A percentile compares a stretch with the other conserved stretches of the same genome.
Evolutionary conservation across 1,140 invertebrate species (phyloP).

Genomic region (Drosophila prosaltans): DNA sequence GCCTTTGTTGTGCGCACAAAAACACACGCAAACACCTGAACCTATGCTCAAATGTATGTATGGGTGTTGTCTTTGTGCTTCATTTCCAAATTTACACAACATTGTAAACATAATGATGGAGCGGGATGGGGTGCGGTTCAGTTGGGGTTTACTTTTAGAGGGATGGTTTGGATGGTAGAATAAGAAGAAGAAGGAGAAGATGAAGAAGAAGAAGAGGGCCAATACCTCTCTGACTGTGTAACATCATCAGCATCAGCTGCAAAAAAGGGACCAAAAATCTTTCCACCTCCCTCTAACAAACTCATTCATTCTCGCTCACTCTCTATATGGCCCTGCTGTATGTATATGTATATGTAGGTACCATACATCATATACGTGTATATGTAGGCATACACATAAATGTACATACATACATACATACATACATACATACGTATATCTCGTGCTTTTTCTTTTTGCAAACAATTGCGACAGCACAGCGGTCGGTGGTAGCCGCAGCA

Average conservation of each 20-base stretch:
- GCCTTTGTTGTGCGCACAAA: conserved; percentile 55
- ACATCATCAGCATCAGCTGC: conserved; percentile 17
- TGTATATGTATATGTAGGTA: background rate
- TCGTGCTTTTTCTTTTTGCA: conserved; percentile 1
- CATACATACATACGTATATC: background rate
- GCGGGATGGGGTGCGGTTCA: background rate
- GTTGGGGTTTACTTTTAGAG: no score
- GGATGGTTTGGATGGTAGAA: background rate
- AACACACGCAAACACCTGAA: conserved; percentile 24
- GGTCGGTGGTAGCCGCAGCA: conserved; percentile 26
- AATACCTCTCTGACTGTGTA: conserved; percentile 12
- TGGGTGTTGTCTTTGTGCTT: conserved; percentile 59
- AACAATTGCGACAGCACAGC: conserved; percentile 24
- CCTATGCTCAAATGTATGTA: conserved; percentile 39
- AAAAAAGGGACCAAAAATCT: conserved; percentile 2
- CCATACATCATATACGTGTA: background rate
- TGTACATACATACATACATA: background rate
- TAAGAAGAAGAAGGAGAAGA: background rate
- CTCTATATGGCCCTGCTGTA: no score
- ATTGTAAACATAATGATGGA: conserved; percentile 62
- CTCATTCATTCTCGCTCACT: background rate
- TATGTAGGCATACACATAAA: no score
- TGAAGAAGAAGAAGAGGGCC: background rate
- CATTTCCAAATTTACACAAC: conserved; percentile 64
- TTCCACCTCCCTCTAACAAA: background rate